These are phyloP conservation scores for Pangasius krempfi DNA, from an alignment of 2,797 vertebrate species.

Conservation along the genomic window DNA sequence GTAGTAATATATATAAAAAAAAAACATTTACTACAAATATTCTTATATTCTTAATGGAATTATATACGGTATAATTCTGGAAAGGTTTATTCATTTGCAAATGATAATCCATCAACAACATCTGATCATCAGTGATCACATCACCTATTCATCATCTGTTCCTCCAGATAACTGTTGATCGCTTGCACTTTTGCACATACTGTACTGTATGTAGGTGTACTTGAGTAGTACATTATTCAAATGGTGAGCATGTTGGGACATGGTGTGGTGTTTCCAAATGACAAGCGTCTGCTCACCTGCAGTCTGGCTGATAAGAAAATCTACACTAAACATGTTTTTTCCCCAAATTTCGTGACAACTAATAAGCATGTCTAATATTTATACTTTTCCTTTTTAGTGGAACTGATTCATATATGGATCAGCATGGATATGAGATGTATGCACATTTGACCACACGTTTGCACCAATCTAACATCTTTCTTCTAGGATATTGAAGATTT, in stretches of 20 bases:
- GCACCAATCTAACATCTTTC: not conserved
- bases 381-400: not conserved
- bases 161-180: not conserved
- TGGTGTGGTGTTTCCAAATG: constrained; percentile 23
- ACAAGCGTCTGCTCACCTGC: constrained; percentile 27
- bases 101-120: not conserved
- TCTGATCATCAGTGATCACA: not conserved
- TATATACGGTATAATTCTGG: not conserved
- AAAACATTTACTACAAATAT: not conserved
- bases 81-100: not conserved
- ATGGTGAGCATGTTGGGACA: constrained; percentile 38
- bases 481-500: not conserved
- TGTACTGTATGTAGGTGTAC: not conserved
- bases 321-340: not conserved
- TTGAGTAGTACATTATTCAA: not conserved
- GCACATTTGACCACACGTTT: not conserved
- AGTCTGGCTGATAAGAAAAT: not conserved
- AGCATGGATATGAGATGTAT: not conserved
- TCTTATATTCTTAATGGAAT: not conserved
- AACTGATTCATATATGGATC: not conserved
- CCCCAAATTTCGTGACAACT: not conserved
- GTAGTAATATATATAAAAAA: not conserved
- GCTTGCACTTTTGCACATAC: not conserved
- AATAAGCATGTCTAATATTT: not conserved
- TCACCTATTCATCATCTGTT: not conserved